These are phyloP conservation scores for Strigops habroptila DNA, from an alignment of 2,113 vertebrate genomes.

Conservation along the genomic window DNA sequence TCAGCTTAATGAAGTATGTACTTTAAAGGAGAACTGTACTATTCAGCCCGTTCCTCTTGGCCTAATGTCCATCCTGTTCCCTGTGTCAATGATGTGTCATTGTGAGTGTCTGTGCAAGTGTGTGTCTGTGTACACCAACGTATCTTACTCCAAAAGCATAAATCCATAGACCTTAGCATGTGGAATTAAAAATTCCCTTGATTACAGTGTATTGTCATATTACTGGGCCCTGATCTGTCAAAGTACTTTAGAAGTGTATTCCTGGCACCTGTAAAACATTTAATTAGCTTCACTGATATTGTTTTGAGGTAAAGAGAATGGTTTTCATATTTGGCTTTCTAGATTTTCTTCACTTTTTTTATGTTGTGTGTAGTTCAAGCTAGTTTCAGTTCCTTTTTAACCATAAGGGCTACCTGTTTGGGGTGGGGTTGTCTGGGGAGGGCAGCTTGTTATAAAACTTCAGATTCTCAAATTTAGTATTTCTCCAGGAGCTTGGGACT, in stretches of 20 bases:
- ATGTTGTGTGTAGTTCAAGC: neutral
- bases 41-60: neutral
- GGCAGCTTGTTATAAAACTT: neutral
- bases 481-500: neutral
- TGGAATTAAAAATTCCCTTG: neutral
- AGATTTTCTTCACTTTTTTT: neutral
- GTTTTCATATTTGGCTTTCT: neutral
- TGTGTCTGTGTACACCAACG: neutral
- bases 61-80: neutral
- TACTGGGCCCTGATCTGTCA: neutral
- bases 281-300: neutral
- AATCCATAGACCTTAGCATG: neutral
- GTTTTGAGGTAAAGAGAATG: neutral
- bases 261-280: neutral
- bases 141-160: neutral
- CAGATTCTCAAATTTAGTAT: neutral
- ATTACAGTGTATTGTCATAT: neutral
- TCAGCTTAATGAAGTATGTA: neutral
- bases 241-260: neutral
- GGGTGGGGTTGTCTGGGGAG: rapidly evolving
- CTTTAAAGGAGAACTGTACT: neutral
- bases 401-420: neutral
- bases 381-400: neutral
- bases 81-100: neutral
- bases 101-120: neutral